Evolutionary conservation across 2,888 invertebrate species (phyloP).

Genomic region (Syrphus vitripennis): DNA sequence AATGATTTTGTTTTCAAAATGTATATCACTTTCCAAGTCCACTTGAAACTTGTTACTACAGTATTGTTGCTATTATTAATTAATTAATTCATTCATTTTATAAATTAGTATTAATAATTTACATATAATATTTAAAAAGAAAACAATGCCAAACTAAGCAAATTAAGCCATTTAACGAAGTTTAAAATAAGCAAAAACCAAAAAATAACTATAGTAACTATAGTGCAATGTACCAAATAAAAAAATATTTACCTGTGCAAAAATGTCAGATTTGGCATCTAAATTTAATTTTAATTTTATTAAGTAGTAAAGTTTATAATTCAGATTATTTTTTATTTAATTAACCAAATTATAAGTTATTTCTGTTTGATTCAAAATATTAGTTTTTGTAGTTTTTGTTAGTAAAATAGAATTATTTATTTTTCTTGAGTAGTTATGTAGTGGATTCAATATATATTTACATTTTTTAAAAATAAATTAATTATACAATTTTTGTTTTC

Average conservation of each 20-base stretch:
- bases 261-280: slow-evolving; percentile 22
- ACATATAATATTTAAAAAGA: slow-evolving; percentile 1
- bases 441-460: slow-evolving; percentile 26
- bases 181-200: slow-evolving; percentile 60
- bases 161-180: slow-evolving; percentile 55
- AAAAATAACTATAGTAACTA: slow-evolving; percentile 59
- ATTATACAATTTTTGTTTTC: slow-evolving; percentile 9
- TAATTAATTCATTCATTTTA: background rate
- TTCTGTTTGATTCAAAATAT: slow-evolving; percentile 1
- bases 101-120: slow-evolving; percentile 52
- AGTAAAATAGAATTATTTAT: slow-evolving; percentile 47
- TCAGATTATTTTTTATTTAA: slow-evolving; percentile 51
- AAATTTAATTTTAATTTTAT: slow-evolving; percentile 39
- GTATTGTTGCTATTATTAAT: slow-evolving; percentile 62
- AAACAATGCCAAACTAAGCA: slow-evolving; percentile 48
- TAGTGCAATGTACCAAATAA: slow-evolving; percentile 67
- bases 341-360: slow-evolving; percentile 4
- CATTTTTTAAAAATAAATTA: slow-evolving; percentile 20
- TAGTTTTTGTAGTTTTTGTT: slow-evolving; percentile 47
- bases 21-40: slow-evolving; percentile 3
- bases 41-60: slow-evolving; percentile 16
- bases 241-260: slow-evolving; percentile 42
- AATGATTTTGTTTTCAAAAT: background rate
- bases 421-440: slow-evolving; percentile 48
- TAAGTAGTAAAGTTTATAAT: slow-evolving; percentile 25